Percentiles rank a stretch among this genome's conserved stretches.
These are phyloP conservation scores for Capitulum mitella DNA, from an alignment of 2,888 invertebrate genomes.

Conservation along the genomic window DNA sequence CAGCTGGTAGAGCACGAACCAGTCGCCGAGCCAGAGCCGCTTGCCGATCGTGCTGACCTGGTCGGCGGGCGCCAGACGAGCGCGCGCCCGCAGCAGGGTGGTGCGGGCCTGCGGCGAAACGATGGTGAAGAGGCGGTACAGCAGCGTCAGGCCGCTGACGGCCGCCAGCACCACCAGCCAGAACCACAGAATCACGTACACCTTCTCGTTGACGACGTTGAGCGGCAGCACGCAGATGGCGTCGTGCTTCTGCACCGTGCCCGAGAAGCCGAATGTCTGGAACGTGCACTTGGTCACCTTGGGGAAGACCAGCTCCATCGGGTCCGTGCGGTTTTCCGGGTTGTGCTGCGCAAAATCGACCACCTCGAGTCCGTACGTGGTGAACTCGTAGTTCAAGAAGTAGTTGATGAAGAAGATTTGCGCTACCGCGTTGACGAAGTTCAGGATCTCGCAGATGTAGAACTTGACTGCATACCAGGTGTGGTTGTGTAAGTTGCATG, in stretches of 20 bases:
- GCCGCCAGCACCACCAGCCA: slow-evolving; percentile 77
- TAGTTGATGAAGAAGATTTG: slow-evolving; percentile 75
- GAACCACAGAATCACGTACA: slow-evolving; percentile 86
- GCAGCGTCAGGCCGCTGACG: slow-evolving; percentile 66
- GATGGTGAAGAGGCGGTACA: slow-evolving; percentile 51
- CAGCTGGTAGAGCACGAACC: slow-evolving; percentile 35
- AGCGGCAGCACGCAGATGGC: slow-evolving; percentile 79
- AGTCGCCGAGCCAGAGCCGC: slow-evolving; percentile 35
- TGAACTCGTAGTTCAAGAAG: slow-evolving; percentile 75
- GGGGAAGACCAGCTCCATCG: slow-evolving; percentile 75
- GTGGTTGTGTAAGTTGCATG: slow-evolving; percentile 57
- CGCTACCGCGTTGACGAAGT: slow-evolving; percentile 50
- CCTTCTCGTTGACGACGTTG: slow-evolving; percentile 86
- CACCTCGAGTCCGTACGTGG: slow-evolving; percentile 46
- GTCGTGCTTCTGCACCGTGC: slow-evolving; percentile 74
- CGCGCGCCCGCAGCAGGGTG: slow-evolving; percentile 30
- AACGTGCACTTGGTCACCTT: slow-evolving; percentile 83
- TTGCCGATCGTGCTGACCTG: slow-evolving; percentile 31
- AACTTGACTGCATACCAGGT: slow-evolving; percentile 73
- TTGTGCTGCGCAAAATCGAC: slow-evolving; percentile 70
- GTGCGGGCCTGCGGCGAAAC: slow-evolving; percentile 31
- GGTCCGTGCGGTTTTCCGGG: slow-evolving; percentile 60
- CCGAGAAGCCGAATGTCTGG: slow-evolving; percentile 80
- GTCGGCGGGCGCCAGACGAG: slow-evolving; percentile 31
- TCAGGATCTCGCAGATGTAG: slow-evolving; percentile 71